phyloP scores from a whole-genome alignment of 2,113 vertebrate species.

The Alces alces region DNA sequence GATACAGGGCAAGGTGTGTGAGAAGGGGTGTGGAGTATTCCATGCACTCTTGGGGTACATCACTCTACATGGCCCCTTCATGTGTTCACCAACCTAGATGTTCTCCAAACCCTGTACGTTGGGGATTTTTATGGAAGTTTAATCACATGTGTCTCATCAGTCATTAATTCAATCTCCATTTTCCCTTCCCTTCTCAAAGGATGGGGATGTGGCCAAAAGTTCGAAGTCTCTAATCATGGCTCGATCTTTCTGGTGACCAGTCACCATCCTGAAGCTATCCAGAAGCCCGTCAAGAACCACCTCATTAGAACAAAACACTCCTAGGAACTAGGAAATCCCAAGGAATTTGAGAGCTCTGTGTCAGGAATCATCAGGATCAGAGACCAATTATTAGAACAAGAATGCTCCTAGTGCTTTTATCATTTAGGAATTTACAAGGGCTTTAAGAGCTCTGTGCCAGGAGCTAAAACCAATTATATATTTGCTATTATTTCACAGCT shows the following conservation, averaged over 20 bases:
- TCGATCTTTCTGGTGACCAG: not conserved
- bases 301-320: not conserved
- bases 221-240: not conserved
- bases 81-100: not conserved
- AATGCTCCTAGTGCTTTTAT: not conserved
- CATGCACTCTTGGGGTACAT: not conserved
- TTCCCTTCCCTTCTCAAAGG: not conserved
- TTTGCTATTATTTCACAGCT: not conserved
- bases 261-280: not conserved
- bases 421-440: not conserved
- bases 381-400: not conserved
- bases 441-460: not conserved
- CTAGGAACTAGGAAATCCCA: not conserved
- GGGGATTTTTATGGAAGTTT: not conserved
- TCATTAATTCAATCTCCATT: not conserved
- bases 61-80: not conserved
- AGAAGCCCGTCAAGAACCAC: not conserved
- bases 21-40: not conserved
- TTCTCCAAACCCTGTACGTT: not conserved
- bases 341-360: not conserved
- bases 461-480: not conserved
- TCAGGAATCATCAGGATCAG: not conserved
- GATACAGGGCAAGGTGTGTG: not conserved
- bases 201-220: not conserved
- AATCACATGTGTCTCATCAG: not conserved